Percentiles rank a stretch among this genome's conserved stretches.
Evolutionary conservation across 2,113 vertebrate species (phyloP).

Genomic region (Petrocephalus microphthalmus): DNA sequence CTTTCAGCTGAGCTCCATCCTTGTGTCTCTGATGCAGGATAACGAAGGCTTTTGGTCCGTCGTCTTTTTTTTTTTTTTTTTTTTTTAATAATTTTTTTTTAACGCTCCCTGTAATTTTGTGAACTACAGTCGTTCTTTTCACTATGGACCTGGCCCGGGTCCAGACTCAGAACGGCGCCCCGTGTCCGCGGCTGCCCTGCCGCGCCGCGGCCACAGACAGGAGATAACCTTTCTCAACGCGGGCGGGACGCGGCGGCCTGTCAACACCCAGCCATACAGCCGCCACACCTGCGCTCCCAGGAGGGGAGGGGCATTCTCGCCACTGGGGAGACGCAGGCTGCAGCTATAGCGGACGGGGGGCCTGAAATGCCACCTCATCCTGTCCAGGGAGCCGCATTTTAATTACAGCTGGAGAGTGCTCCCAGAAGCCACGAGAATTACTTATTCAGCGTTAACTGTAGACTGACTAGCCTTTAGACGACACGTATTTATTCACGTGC

Average conservation of each 20-base stretch:
- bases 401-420: not conserved
- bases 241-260: slow-evolving; percentile 52
- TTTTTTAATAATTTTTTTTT: too few species aligned
- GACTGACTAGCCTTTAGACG: not conserved
- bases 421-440: not conserved
- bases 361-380: not conserved
- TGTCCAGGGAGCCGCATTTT: not conserved
- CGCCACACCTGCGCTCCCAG: slow-evolving; percentile 56
- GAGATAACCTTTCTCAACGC: slow-evolving; percentile 61
- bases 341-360: rapidly evolving
- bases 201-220: slow-evolving; percentile 10
- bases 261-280: slow-evolving; percentile 63
- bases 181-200: not conserved
- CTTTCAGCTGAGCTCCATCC: not conserved
- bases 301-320: not conserved
- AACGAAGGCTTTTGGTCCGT: not conserved
- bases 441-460: not conserved
- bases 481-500: not conserved
- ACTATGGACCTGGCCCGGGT: not conserved
- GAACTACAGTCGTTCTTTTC: slow-evolving; percentile 6
- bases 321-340: not conserved
- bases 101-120: not conserved
- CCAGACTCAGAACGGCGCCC: not conserved
- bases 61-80: not conserved
- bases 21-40: not conserved